Evolutionary conservation across 1,140 invertebrate species (phyloP), one percentile per base, ranked within the genome.

Genomic region (Cotesia vestalis): DNA sequence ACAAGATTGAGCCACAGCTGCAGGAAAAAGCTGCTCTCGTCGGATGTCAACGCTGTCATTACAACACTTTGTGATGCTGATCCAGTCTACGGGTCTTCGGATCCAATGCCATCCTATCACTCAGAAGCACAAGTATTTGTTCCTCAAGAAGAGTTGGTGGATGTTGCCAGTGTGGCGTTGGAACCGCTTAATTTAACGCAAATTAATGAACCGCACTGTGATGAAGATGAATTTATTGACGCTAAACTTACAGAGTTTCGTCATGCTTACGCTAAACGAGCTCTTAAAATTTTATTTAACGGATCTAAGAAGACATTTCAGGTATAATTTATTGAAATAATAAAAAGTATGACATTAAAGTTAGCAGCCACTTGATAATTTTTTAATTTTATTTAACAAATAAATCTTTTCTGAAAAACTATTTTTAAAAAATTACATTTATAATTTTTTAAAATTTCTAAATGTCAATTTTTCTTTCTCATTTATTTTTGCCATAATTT

Each of bases 271-370:
- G 81, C 83, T 2, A 86, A 87, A 75, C 79, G 80, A 72, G 85
- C 83, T 55, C 78, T 87, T 60, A 87, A 86, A 78, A 87, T 82
- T 38, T 76, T 87, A 27, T 86, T 86, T 40, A 87, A 87, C 75
- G 81, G 85, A 9, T 86, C 85, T 2, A 85, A 86, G 35, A 87
- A 87, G 62, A 86, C 85, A 53, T 87, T 87, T 79, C 83, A 86
- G 77, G 85, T 85, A 79, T 5, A 55, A n/a, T 27, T 27, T 27
- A 27, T 27, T 27, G 1, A 27, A 27, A 27, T 27, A 27, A 27
- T 27, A 27, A 27, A 27, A 27, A 27, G 2, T 17, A 17, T 17
- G 1, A 17, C 17, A 17, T 17, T 17, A 17, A 17, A 17, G 17
- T 17, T 1, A 17, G 17, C 17, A 17, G 17, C 17, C 17, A 17